phyloP scores from a whole-genome alignment of 2,113 vertebrate species.

The Sarotherodon lohbergeri region DNA sequence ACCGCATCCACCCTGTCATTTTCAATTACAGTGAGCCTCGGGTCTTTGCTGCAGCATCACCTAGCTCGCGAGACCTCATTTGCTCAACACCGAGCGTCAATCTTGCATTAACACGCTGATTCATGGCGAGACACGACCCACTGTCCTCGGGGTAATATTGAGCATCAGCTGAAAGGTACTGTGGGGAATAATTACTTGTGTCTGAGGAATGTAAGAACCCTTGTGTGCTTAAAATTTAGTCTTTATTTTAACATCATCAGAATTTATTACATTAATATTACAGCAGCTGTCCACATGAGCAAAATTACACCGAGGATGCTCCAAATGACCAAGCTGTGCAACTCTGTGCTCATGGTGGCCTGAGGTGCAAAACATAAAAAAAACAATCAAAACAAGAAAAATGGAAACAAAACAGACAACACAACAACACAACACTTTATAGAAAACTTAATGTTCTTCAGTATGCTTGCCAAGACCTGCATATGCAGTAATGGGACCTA shows the following conservation, averaged over 20 bases:
- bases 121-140: not conserved
- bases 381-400: not conserved
- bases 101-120: slow-evolving; percentile 40
- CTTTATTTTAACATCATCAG: slow-evolving; percentile 1
- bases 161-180: slow-evolving; percentile 8
- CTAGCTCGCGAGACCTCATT: slow-evolving; percentile 45
- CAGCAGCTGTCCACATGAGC: not conserved
- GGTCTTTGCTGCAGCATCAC: slow-evolving; percentile 24
- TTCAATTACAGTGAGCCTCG: slow-evolving; percentile 45
- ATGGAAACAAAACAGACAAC: not conserved
- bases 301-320: not conserved
- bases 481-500: not conserved
- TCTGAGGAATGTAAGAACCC: not conserved
- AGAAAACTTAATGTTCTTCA: not conserved
- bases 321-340: not conserved
- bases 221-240: not conserved
- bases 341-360: not conserved
- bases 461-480: not conserved
- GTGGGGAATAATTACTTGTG: not conserved
- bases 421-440: not conserved
- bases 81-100: slow-evolving; percentile 30
- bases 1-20: slow-evolving; percentile 42
- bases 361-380: not conserved
- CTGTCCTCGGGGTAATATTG: slow-evolving; percentile 1
- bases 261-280: not conserved